Conservation (phyloP, 2,113 vertebrate genomes). For the Clarias macrocephalus region DNA sequence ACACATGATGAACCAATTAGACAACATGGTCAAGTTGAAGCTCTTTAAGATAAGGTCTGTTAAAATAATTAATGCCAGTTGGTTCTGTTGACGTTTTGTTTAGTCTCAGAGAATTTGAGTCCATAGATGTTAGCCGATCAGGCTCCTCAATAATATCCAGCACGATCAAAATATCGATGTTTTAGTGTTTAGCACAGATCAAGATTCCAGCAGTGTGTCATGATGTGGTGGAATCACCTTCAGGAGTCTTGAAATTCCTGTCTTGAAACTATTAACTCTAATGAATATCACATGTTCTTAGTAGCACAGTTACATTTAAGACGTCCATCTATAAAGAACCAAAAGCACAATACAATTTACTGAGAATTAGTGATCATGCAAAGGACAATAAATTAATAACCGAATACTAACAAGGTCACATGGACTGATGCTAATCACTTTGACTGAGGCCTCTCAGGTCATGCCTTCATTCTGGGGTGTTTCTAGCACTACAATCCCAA, state of each 20-base stretch:
- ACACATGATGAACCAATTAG: background rate
- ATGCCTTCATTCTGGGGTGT: background rate
- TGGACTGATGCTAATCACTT: background rate
- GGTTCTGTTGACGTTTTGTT: background rate
- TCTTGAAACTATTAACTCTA: no score
- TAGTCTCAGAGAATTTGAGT: slow-evolving; percentile 80
- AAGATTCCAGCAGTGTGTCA: slow-evolving; percentile 72
- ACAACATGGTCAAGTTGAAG: background rate
- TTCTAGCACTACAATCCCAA: background rate
- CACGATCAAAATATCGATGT: slow-evolving; percentile 72
- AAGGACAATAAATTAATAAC: background rate
- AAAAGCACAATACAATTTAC: background rate
- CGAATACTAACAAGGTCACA: background rate
- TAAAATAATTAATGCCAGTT: background rate
- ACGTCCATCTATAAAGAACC: background rate
- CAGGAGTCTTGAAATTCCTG: background rate
- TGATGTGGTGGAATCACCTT: background rate
- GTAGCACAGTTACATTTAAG: background rate
- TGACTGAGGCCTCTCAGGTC: no score
- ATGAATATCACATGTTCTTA: no score
- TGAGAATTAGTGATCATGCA: background rate
- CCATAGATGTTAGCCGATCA: slow-evolving; percentile 78
- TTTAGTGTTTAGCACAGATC: slow-evolving; percentile 78
- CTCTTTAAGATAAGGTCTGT: background rate
- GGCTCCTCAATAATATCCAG: slow-evolving; percentile 80